phyloP scores from a whole-genome alignment of 2,113 vertebrate genomes.

The Lagenorhynchus albirostris region DNA sequence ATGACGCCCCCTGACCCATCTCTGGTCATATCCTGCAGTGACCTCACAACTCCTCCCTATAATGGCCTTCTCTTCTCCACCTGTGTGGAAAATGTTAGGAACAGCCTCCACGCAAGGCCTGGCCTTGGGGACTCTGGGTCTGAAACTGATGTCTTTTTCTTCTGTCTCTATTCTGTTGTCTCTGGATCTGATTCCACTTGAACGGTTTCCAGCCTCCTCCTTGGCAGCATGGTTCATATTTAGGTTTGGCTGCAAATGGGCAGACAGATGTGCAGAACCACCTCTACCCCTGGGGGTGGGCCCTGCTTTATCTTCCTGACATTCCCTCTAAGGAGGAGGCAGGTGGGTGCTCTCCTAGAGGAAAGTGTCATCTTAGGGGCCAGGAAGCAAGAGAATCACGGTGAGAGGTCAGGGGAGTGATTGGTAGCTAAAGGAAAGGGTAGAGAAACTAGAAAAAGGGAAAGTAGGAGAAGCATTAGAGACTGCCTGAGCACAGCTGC shows the following conservation, averaged over 20 bases:
- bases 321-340: not conserved
- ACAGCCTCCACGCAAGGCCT: not conserved
- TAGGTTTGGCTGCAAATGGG: not conserved
- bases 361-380: not conserved
- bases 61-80: not conserved
- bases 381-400: not conserved
- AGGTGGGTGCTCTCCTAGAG: not conserved
- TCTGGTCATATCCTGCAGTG: not conserved
- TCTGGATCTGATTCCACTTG: not conserved
- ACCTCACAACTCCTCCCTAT: not conserved
- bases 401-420: not conserved
- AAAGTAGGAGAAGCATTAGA: not conserved
- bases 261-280: not conserved
- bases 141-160: not conserved
- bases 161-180: not conserved
- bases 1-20: accelerated
- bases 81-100: not conserved
- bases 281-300: not conserved
- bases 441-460: not conserved
- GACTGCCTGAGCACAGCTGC: not conserved
- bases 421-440: not conserved
- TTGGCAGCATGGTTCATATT: conserved; percentile 22
- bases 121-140: not conserved
- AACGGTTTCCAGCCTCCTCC: not conserved
- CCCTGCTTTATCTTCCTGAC: not conserved